phyloP scores from a whole-genome alignment of 2,797 vertebrate species.

The Alauda arvensis region DNA sequence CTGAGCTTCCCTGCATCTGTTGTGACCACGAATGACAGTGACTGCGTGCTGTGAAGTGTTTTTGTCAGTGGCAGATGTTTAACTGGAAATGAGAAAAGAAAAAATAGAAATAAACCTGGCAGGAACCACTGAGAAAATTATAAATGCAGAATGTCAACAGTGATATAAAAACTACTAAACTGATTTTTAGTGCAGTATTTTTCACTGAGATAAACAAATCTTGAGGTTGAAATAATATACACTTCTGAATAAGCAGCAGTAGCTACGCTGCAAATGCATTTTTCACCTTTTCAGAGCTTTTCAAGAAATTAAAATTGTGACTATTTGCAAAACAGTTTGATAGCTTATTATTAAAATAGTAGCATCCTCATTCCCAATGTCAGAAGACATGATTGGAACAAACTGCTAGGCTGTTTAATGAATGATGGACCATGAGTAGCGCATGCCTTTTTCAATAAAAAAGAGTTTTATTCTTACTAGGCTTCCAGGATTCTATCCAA shows the following conservation, averaged over 20 bases:
- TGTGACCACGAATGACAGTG: not conserved
- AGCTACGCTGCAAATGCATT: not conserved
- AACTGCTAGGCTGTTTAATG: not conserved
- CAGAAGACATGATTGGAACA: not conserved
- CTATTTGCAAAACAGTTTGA: not conserved
- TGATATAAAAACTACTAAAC: not conserved
- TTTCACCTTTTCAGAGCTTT: not conserved
- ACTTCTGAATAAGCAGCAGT: not conserved
- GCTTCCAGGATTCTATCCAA: not conserved
- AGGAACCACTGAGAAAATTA: not conserved
- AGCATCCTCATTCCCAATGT: not conserved
- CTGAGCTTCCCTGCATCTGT: not conserved
- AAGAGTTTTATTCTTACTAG: not conserved
- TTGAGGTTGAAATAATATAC: not conserved
- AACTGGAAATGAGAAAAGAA: not conserved
- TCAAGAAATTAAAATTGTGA: not conserved
- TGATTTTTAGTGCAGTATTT: not conserved
- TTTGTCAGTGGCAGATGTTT: not conserved
- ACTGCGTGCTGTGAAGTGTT: rapidly evolving
- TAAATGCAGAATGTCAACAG: not conserved
- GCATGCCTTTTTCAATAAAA: not conserved
- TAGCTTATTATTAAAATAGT: not conserved
- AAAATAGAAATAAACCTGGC: not conserved
- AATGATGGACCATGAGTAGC: not conserved
- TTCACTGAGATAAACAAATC: not conserved